Conservation (phyloP, 2,888 invertebrate genomes). For the Agrilus cyanescens region DNA sequence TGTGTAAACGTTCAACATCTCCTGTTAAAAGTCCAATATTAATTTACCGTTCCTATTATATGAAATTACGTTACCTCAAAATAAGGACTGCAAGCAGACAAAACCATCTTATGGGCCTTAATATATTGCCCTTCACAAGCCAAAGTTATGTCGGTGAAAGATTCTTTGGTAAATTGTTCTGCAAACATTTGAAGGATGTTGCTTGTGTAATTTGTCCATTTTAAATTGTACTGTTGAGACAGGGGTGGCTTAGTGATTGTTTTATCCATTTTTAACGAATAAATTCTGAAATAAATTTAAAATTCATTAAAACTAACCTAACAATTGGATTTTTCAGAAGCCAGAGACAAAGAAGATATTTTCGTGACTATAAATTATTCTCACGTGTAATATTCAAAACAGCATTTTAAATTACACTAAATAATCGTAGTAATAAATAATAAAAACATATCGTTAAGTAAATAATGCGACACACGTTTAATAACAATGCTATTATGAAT, state of each 20-base stretch:
- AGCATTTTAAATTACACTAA: no score
- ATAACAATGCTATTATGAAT: no score
- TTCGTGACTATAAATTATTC: no score
- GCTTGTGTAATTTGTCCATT: slow-evolving; percentile 40
- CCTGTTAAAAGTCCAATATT: slow-evolving; percentile 22
- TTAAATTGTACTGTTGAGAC: slow-evolving; percentile 34
- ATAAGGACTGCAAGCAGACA: slow-evolving; percentile 40
- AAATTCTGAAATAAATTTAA: background rate
- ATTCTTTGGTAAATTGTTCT: slow-evolving; percentile 34
- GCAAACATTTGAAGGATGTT: slow-evolving; percentile 37
- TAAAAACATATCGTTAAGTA: no score
- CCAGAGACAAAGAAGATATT: no score
- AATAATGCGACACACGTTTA: no score
- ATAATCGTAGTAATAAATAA: no score
- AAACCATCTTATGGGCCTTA: slow-evolving; percentile 38
- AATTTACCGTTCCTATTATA: background rate
- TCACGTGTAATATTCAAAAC: no score
- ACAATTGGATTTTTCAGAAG: no score
- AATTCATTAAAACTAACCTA: background rate
- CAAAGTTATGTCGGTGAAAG: slow-evolving; percentile 38
- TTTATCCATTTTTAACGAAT: background rate
- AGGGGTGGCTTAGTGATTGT: slow-evolving; percentile 4
- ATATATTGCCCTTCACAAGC: slow-evolving; percentile 38
- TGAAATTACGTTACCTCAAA: slow-evolving; percentile 30
- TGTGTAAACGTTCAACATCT: slow-evolving; percentile 33